Evolutionary conservation across 2,113 vertebrate genomes (phyloP), one percentile per base, ranked within the genome.

Genomic region (Cariama cristata): DNA sequence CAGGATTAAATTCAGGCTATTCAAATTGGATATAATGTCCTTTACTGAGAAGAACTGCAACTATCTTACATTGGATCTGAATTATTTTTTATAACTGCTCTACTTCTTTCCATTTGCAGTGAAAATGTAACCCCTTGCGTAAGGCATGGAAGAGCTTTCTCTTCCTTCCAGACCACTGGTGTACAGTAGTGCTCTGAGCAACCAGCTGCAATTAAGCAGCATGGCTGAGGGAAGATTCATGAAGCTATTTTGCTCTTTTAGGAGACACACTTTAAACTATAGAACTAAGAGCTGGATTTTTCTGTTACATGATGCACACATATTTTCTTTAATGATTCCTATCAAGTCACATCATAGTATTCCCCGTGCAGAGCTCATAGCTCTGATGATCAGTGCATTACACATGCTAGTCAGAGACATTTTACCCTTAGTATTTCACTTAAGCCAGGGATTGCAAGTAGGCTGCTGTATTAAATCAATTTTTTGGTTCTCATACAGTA

Each of bases 391-490:
- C 63, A 66, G 66, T 47, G 67, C 42, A 35, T 67, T 47, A 59
- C 79, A 73, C 28, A 7, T 3, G 7, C 55, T 22, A 74, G 76
- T 77, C 22, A 77, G 35, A 62, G 58, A 55, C 63, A 93, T 90
- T 96, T 92, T 84, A 84, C 47, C 47, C 58, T 63, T 74, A 50
- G 16, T 66, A 59, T 55, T 86, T 88, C 83, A 86, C 56, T 95
- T 93, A 90, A 93, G 72, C 83, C 64, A 50, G 47, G 91, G 90
- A 95, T 74, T 94, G 64, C 47, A 63, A 96, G 40, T 64, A 90
- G 79, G 53, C 63, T 89, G 75, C 88, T 92, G 90, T 52, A 88
- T 64, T 80, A 94, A 94, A 97, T 96, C 72, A 62, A 86, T 90
- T 92, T 93, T 93, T 91, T 90, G 67, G 72, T 88, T 95, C 82